Base-by-base conservation (phyloP, 2,113 vertebrate species). In the Triplophysa tibetana region DNA sequence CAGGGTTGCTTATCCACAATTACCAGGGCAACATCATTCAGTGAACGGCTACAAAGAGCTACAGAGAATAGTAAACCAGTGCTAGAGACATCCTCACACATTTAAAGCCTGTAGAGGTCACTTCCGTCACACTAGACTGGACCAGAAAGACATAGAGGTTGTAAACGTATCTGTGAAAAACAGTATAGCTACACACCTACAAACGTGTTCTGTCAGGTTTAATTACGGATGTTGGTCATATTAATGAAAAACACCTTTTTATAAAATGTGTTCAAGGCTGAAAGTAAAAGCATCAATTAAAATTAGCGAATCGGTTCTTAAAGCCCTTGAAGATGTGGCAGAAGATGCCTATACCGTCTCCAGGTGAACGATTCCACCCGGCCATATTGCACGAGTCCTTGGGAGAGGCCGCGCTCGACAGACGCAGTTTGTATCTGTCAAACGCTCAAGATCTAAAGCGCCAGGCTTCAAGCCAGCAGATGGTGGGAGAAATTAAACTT, bases 351-450 rank as follows among this genome's bases (percentile, higher is more conserved):
- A 87, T 73, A 85, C 82, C 77, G 86, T 76, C 85, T 85, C 81
- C 83, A 82, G 81, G 74, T 80, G 84, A 86, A 81, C 70, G 86
- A 88, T 85, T 86, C 86, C 79, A 82, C 81, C 78, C 77, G 21
- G 81, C 89, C 89, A 89, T 91, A 89, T 88, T 89, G 90, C 81
- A 80, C 65, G 81, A 91, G 91, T 90, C 91, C 90, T 92, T 92
- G 90, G 84, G 87, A 90, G 89, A 88, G 81, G 87, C 86, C 69
- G 81, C 79, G 84, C 82, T 78, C 85, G 91, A 91, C 91, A 91
- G 89, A 89, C 84, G 88, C 90, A 90, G 89, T 92, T 91, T 91
- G 89, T 91, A 89, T 82, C 89, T 90, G 91, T 92, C 91, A 91
- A 88, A 72, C 82, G 75, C 83, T 83, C 87, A 88, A 91, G 91